phyloP scores from a whole-genome alignment of 1,140 invertebrate genomes.

The Melanaphis sacchari region DNA sequence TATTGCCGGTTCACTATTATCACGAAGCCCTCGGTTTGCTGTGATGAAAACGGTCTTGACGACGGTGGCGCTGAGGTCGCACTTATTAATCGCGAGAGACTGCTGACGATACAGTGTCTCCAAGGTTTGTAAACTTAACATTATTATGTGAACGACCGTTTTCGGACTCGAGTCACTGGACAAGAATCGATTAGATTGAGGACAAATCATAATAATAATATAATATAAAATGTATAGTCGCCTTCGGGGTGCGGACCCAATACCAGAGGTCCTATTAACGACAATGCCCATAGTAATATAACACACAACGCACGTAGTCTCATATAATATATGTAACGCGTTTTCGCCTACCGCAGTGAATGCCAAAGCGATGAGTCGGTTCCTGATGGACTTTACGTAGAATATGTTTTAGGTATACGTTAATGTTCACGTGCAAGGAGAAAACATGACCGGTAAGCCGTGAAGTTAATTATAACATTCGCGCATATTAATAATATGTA shows the following conservation, averaged over 20 bases:
- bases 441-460: background rate
- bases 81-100: background rate
- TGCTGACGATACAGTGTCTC: background rate
- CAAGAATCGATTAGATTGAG: conserved; percentile 21
- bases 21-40: background rate
- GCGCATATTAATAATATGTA: background rate
- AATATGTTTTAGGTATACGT: background rate
- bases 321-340: background rate
- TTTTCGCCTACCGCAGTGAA: background rate
- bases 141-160: background rate
- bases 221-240: background rate
- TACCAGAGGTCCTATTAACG: background rate
- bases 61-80: background rate
- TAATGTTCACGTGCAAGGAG: background rate
- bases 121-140: conserved; percentile 20
- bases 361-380: background rate
- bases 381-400: background rate
- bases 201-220: background rate
- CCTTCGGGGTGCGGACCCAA: background rate
- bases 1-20: background rate
- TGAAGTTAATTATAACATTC: background rate
- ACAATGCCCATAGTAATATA: background rate
- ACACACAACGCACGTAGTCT: background rate
- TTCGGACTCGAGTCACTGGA: background rate
- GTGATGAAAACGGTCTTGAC: background rate